Conservation (phyloP, 2,797 vertebrate species). For the Scleropages formosus region DNA sequence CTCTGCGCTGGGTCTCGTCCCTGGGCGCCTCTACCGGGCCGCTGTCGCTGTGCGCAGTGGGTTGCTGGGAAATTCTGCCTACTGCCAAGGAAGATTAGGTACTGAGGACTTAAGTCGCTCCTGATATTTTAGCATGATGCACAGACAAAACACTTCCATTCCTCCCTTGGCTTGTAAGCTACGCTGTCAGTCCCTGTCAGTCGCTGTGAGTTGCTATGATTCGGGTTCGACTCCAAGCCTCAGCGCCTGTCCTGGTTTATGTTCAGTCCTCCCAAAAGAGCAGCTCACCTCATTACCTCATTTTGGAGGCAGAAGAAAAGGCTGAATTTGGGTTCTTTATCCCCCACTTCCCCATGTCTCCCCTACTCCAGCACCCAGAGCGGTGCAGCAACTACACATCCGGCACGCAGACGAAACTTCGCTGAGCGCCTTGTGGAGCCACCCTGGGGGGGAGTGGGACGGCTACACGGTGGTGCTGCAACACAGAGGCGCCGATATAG, state of each 20-base stretch:
- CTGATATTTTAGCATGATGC: not conserved
- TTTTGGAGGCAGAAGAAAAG: no score
- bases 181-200: no score
- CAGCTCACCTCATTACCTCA: no score
- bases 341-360: no score
- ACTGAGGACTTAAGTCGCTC: not conserved
- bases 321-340: not conserved
- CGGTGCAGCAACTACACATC: slow-evolving; percentile 77
- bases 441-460: slow-evolving; percentile 80
- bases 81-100: slow-evolving; percentile 57
- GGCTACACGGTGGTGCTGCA: slow-evolving; percentile 72
- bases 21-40: slow-evolving; percentile 76
- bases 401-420: slow-evolving; percentile 77
- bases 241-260: no score
- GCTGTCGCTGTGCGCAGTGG: slow-evolving; percentile 68
- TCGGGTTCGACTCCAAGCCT: no score
- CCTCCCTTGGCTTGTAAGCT: not conserved
- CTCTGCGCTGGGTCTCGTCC: slow-evolving; percentile 62
- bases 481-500: slow-evolving; percentile 55
- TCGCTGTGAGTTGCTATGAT: no score
- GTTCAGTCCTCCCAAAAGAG: no score
- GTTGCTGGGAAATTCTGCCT: slow-evolving; percentile 41
- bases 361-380: slow-evolving; percentile 77
- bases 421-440: slow-evolving; percentile 74
- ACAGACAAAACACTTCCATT: not conserved